Evolutionary conservation across 2,797 vertebrate genomes (phyloP).

Genomic region (Trichosurus vulpecula): DNA sequence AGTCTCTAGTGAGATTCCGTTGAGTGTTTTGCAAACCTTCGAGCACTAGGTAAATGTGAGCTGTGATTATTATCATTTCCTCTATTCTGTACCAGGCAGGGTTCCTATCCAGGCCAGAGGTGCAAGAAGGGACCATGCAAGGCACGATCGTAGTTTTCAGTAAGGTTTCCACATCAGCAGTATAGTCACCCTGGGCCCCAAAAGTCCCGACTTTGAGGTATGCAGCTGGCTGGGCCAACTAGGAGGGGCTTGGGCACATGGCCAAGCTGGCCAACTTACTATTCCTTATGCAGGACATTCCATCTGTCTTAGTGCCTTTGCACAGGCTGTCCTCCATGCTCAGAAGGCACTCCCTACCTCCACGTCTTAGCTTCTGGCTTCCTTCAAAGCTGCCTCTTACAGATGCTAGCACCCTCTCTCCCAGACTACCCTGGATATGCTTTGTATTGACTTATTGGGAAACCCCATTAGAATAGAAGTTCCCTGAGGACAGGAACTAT

Average conservation of each 20-base stretch:
- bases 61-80: neutral
- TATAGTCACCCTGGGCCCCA: neutral
- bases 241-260: neutral
- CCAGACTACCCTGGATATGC: neutral
- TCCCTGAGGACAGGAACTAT: neutral
- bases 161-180: neutral
- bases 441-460: neutral
- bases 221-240: neutral
- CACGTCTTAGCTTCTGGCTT: neutral
- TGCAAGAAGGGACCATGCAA: neutral
- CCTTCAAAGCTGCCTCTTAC: neutral
- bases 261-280: neutral
- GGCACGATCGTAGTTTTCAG: neutral
- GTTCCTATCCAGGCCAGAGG: neutral
- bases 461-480: neutral
- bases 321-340: neutral
- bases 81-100: neutral
- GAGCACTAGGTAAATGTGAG: neutral
- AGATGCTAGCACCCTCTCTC: neutral
- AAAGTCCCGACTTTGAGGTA: neutral
- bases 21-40: neutral
- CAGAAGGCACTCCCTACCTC: neutral
- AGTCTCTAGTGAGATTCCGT: neutral
- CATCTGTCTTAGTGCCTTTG: neutral
- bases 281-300: neutral